Evolutionary conservation across 2,888 invertebrate genomes (phyloP).

Genomic region (Orthosia incerta): DNA sequence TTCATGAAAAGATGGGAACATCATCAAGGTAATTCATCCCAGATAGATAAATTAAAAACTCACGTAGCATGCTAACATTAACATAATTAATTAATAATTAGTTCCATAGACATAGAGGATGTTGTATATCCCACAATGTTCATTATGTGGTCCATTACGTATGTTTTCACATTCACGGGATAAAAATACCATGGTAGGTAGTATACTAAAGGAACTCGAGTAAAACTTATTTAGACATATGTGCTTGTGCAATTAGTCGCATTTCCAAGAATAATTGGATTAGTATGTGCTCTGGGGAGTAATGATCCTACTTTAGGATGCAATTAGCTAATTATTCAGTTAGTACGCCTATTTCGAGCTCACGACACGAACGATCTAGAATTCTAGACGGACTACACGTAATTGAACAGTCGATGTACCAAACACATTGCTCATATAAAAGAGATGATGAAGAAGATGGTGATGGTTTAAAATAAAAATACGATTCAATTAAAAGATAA

Average conservation of each 20-base stretch:
- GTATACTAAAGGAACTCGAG: conserved; percentile 1
- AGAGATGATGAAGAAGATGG: neutral
- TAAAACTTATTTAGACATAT: conserved; percentile 2
- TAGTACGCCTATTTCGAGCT: neutral
- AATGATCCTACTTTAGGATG: conserved; percentile 23
- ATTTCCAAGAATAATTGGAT: conserved; percentile 24
- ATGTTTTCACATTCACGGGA: conserved; percentile 6
- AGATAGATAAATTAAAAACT: conserved; percentile 1
- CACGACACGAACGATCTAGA: conserved; percentile 10
- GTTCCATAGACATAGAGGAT: conserved; percentile 17
- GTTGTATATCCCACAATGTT: conserved; percentile 8
- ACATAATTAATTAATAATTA: conserved; percentile 36
- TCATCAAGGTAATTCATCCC: neutral
- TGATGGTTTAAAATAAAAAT: too few relatives aligned
- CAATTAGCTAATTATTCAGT: conserved; percentile 37
- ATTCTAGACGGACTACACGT: neutral
- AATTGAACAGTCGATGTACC: neutral
- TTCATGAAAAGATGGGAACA: neutral
- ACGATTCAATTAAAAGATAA: neutral
- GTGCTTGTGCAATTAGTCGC: conserved; percentile 20
- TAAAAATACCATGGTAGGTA: neutral
- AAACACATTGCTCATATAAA: neutral
- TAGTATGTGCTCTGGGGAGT: conserved; percentile 10
- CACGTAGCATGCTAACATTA: conserved; percentile 1
- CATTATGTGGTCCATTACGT: conserved; percentile 21